Evolutionary conservation across 2,797 vertebrate species (phyloP), one percentile per base, ranked within the genome.

Genomic region (Uromys caudimaculatus): DNA sequence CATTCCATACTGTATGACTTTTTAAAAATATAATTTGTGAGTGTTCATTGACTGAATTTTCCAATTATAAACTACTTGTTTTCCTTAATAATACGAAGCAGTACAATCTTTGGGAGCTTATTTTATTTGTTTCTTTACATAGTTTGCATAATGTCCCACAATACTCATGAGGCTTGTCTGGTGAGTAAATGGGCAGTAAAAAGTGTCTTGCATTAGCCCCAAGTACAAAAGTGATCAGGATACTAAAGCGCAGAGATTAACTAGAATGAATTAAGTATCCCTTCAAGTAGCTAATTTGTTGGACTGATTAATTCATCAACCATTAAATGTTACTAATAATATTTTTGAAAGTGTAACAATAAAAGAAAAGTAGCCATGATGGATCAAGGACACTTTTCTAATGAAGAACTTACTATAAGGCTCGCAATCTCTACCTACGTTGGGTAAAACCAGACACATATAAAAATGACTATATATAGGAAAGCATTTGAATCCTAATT

Each of bases 181-280:
- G 14, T 78, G 94, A 92, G n/a, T 13, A 86, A 96, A 82, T 75
- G 62, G 1, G 16, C 35, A 6, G 27, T 93, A n/a, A 86, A 95
- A 77, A 75, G 78, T 89, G 44, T 81, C 13, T 86, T 84, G 8
- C 4, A 41, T 77, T 32, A 87, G 0, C 27, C 19, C 14, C 29
- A 88, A 44, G 13, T 10, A 87, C 71, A 95, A 77, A 93, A 92
- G 41, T 9, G 3, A 90, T 75, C 6, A 77, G 67, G 91, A 77
- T 2, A 7, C 24, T 21, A 60, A 91, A 94, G n/a, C 10, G 5
- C 10, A 67, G 50, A 89, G 1, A 67, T 17, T 50, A 77, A 85
- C 24, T 88, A 41, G 35, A 90, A 86, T 69, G 7, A 93, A 90
- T 64, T 84, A 60, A 91, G 84, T 19, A 76, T 54, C 27, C 9